These are phyloP conservation scores for Egretta garzetta DNA, from an alignment of 2,113 vertebrate genomes.

Conservation along the genomic window DNA sequence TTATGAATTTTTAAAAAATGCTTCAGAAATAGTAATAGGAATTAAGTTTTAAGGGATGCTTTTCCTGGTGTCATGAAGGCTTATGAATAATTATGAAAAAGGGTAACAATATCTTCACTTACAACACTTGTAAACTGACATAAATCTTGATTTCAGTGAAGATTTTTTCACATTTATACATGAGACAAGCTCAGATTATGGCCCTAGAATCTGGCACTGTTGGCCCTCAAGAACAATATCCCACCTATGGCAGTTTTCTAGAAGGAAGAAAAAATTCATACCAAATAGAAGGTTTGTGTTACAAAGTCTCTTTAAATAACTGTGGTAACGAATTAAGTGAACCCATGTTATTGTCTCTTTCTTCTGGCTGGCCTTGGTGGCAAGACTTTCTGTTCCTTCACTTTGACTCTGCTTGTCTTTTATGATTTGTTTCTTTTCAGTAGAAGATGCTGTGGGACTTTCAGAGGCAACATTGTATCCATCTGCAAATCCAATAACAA, in stretches of 20 bases:
- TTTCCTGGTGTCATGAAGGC: background rate
- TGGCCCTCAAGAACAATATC: background rate
- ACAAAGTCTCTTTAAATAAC: conserved; percentile 76
- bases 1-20: background rate
- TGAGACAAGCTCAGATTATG: background rate
- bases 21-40: background rate
- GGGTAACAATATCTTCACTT: background rate
- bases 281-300: conserved; percentile 71
- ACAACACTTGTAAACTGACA: background rate
- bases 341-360: conserved; percentile 74
- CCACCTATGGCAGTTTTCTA: background rate
- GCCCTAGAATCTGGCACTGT: background rate
- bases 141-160: background rate
- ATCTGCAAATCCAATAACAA: conserved; percentile 57
- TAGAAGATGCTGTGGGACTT: background rate
- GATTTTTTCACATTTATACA: background rate
- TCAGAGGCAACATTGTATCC: conserved; percentile 46
- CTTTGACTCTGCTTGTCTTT: background rate
- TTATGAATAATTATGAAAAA: background rate
- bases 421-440: background rate
- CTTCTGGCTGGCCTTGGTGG: background rate
- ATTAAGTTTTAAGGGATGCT: background rate
- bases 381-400: background rate
- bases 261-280: conserved; percentile 50
- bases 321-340: conserved; percentile 80